Evolutionary conservation across 2,113 vertebrate species (phyloP).

Genomic region (Neopipo cinnamomea): DNA sequence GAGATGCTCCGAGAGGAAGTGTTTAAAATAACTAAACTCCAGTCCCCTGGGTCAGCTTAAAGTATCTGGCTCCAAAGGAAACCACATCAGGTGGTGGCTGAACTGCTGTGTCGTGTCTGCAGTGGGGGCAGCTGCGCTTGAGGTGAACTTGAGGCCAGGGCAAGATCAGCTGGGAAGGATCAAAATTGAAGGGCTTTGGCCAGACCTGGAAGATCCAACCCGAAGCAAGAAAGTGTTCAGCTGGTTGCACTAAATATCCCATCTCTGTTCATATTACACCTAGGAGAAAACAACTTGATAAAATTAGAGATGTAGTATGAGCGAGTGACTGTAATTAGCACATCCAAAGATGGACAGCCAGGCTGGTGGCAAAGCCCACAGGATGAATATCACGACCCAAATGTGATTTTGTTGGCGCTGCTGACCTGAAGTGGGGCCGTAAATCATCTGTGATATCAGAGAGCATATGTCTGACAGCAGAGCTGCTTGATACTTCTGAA

Average conservation of each 20-base stretch:
- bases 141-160: neutral
- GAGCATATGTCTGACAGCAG: neutral
- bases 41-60: neutral
- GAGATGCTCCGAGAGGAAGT: constrained; percentile 23
- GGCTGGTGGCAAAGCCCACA: neutral
- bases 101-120: neutral
- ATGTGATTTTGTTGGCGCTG: neutral
- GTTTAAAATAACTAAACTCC: constrained; percentile 45
- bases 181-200: neutral
- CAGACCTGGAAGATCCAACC: neutral
- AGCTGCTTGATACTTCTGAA: neutral
- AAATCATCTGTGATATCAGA: neutral
- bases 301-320: neutral
- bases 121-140: neutral
- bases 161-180: neutral
- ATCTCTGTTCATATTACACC: neutral
- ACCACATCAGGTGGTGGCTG: neutral
- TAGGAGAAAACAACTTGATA: neutral
- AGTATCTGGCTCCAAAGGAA: neutral
- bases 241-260: neutral
- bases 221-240: neutral
- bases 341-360: neutral
- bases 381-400: neutral
- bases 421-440: neutral
- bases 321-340: neutral